Evolutionary conservation across 30 jellyfish, hydroid and myxozoan species (phyloP).

Genomic region (Aurelia aurita complex sp. Pacific): DNA sequence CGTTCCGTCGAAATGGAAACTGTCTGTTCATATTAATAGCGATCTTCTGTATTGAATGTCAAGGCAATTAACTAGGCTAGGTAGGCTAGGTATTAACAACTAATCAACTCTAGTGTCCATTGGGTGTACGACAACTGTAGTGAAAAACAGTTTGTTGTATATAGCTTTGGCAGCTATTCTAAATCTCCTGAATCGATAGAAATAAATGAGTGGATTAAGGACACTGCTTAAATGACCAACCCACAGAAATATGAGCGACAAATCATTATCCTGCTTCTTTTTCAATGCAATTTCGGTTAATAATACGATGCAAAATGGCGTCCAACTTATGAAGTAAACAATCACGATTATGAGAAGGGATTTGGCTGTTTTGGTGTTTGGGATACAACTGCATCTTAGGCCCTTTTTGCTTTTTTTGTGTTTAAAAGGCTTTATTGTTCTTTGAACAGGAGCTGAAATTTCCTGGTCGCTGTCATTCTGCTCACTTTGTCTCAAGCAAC

Average conservation of each 20-base stretch:
- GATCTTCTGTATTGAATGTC: too few relatives aligned
- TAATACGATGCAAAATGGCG: slow-evolving; percentile 55
- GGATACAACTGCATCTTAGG: slow-evolving; percentile 36
- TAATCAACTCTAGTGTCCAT: too few relatives aligned
- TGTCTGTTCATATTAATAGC: too few relatives aligned
- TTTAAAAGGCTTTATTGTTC: neutral
- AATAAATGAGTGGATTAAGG: slow-evolving; percentile 35
- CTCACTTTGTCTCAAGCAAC: too few relatives aligned
- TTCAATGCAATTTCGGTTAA: slow-evolving; percentile 29
- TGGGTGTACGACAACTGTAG: neutral
- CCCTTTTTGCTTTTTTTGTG: neutral
- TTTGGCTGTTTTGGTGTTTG: slow-evolving; percentile 34
- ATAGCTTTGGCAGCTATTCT: slow-evolving; percentile 20
- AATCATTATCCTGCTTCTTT: slow-evolving; percentile 6
- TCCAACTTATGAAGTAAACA: slow-evolving; percentile 47
- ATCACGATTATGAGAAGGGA: slow-evolving; percentile 45
- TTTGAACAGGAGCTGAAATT: neutral
- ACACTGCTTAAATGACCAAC: slow-evolving; percentile 54
- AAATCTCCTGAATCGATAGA: slow-evolving; percentile 43
- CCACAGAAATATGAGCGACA: slow-evolving; percentile 52
- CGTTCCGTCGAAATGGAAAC: too few relatives aligned
- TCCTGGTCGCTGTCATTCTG: neutral
- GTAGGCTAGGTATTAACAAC: too few relatives aligned
- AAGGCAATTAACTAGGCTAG: too few relatives aligned
- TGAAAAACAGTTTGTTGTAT: neutral